Evolutionary conservation across 2,888 invertebrate genomes (phyloP), one percentile per base, ranked within the genome.

Genomic region (Catotricha subobsoleta): DNA sequence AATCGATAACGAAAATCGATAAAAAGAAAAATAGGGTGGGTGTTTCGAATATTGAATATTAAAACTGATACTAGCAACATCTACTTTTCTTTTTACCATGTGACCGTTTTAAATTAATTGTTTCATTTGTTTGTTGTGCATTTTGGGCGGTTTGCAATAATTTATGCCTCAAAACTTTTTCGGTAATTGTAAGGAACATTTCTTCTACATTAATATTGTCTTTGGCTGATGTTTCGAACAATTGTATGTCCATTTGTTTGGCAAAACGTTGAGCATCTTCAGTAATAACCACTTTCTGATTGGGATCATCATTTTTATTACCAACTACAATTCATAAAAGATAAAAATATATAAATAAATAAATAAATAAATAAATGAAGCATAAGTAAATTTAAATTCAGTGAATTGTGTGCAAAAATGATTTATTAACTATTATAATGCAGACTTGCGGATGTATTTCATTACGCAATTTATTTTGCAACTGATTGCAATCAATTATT

Each of bases 191-290:
- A 57, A 76, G 67, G 62, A 78, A 76, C 77, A 94, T 95, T 69
- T 97, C 94, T 68, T 97, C 97, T 43, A 98, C 97, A 68, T 97
- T 97, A 54, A 90, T 80, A 66, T 97, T 95, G 61, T 97, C 94
- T 70, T 97, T 98, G 59, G 98, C 98, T 58, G 92, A 94, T 48
- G 98, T 97, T 68, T 98, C 98, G 65, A 91, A 97, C 50, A 97
- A 67, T 52, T 87, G 83, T 59, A 98, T 95, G 53, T 83, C 82
- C 91, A 97, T 95, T 66, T 95, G 91, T 59, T 81, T 83, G 45
- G 98, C 95, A 67, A 95, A 97, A 55, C 88, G 75, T 67, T 88
- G 83, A 45, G 97, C 97, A 67, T 98, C 98, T 62, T 90, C 87
- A 34, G 92, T 92, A 46, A 94, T 71, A 20, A 99, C 97, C 45